Evolutionary conservation across 2,113 vertebrate genomes (phyloP).

Genomic region (Hemiprocne comata): DNA sequence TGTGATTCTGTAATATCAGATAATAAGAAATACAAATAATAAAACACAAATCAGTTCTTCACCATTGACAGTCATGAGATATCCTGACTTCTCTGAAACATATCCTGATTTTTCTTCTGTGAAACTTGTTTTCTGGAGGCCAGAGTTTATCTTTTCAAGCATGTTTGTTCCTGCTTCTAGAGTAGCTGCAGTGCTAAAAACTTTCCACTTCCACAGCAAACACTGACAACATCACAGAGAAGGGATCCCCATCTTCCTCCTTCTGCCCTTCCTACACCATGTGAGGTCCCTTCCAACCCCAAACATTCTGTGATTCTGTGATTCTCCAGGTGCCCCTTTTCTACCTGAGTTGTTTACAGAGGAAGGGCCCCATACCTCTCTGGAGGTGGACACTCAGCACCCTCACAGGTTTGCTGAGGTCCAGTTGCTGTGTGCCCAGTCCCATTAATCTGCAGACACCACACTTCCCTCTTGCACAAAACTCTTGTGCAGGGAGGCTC

Average conservation of each 20-base stretch:
- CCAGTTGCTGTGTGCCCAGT: neutral
- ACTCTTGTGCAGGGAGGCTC: neutral
- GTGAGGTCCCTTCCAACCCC: too few relatives aligned
- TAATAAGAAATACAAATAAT: neutral
- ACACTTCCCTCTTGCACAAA: neutral
- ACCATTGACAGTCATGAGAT: neutral
- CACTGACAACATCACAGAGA: neutral
- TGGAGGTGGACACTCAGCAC: neutral
- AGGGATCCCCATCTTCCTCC: neutral
- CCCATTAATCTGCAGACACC: neutral
- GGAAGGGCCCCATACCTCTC: neutral
- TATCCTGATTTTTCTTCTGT: neutral
- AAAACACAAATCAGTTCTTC: neutral
- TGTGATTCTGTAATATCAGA: too few relatives aligned
- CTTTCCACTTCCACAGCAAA: neutral
- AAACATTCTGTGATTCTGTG: too few relatives aligned
- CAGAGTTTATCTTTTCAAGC: neutral
- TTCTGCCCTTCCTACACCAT: neutral
- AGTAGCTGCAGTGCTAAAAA: neutral
- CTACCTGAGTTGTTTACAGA: accelerated
- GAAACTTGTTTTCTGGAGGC: neutral
- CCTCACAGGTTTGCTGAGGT: neutral
- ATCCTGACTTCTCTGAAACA: neutral
- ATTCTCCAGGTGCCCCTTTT: neutral
- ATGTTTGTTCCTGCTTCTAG: neutral